phyloP scores from a whole-genome alignment of 2,888 invertebrate genomes.

The Argyra leucocephala region DNA sequence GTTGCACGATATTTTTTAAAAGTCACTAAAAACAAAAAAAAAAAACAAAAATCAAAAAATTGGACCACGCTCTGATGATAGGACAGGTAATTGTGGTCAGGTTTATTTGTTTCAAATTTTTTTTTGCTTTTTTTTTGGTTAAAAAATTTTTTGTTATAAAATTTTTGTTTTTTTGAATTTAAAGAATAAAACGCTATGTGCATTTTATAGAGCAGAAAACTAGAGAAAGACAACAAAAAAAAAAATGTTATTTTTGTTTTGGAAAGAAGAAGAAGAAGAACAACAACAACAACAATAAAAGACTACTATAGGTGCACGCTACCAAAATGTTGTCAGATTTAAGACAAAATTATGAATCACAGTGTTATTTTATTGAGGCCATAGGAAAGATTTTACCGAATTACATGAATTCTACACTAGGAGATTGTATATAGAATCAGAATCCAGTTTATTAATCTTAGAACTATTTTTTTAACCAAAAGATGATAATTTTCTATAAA shows the following conservation, averaged over 20 bases:
- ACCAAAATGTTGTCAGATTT: not conserved
- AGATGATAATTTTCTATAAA: too few relatives aligned
- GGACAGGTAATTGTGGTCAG: constrained; percentile 6
- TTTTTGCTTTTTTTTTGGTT: too few relatives aligned
- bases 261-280: too few relatives aligned
- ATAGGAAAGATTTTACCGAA: not conserved
- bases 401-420: too few relatives aligned
- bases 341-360: not conserved
- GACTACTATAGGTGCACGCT: not conserved
- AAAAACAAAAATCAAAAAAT: constrained; percentile 2
- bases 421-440: too few relatives aligned
- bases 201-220: not conserved
- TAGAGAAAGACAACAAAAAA: not conserved
- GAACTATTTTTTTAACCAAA: too few relatives aligned
- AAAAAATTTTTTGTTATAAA: too few relatives aligned
- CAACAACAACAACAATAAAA: not conserved
- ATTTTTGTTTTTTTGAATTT: too few relatives aligned
- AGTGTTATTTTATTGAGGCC: not conserved
- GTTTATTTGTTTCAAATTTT: not conserved
- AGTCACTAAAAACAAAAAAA: not conserved
- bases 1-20: constrained; percentile 9
- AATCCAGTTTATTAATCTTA: too few relatives aligned
- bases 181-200: too few relatives aligned
- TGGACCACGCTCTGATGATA: constrained; percentile 9
- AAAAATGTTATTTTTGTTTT: not conserved